These are phyloP conservation scores for Xestia rhomboidea DNA, from an alignment of 2,888 invertebrate species.

Conservation along the genomic window DNA sequence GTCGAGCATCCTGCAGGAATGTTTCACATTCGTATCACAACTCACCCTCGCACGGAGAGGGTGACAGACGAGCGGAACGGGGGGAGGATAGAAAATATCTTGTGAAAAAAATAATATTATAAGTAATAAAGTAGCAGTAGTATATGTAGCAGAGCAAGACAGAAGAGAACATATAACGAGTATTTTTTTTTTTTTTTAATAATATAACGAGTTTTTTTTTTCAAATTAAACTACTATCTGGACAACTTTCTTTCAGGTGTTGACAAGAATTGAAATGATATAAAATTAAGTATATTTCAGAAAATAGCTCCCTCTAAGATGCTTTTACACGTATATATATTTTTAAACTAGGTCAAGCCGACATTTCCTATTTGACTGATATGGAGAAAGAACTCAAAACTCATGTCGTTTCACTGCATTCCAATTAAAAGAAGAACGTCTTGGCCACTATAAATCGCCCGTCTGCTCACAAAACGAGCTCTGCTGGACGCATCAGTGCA, in stretches of 20 bases:
- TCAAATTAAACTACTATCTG: background rate
- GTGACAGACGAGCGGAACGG: background rate
- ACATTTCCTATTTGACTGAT: background rate
- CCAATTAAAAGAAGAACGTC: background rate
- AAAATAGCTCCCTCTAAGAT: background rate
- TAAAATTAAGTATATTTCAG: background rate
- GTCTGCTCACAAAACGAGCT: constrained; percentile 1
- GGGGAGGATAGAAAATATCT: background rate
- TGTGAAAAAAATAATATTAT: background rate
- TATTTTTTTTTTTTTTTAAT: too few species aligned
- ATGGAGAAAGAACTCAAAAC: background rate
- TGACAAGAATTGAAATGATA: background rate
- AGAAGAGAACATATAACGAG: too few species aligned
- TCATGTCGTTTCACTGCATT: background rate
- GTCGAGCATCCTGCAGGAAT: constrained; percentile 27
- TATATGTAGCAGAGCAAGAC: background rate
- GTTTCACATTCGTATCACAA: constrained; percentile 36
- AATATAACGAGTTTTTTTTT: too few species aligned
- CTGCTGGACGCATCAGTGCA: background rate
- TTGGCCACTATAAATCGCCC: background rate
- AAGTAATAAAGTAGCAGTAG: background rate
- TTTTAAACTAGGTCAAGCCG: background rate
- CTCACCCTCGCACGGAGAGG: background rate
- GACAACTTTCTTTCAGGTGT: background rate
- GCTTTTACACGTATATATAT: background rate